Percentiles rank a stretch among this genome's conserved stretches.
Conservation (phyloP, 2,888 invertebrate genomes). For the Coecobrya sp. region DNA sequence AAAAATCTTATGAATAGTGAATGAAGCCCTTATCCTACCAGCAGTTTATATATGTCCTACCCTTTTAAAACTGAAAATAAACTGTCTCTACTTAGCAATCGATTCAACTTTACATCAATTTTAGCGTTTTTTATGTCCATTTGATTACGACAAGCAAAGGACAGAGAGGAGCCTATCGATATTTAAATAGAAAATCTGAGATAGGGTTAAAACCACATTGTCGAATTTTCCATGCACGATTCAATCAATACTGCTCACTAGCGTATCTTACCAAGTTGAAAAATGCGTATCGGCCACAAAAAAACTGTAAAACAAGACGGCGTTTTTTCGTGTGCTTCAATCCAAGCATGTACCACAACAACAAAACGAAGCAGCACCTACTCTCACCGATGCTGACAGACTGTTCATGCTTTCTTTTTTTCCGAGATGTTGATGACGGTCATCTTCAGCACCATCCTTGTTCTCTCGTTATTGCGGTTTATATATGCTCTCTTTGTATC, state of each 20-base stretch:
- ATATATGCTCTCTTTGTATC: slow-evolving; percentile 30
- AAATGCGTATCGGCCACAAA: background rate
- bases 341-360: slow-evolving; percentile 46
- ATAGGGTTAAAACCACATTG: background rate
- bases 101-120: background rate
- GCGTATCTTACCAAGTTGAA: background rate
- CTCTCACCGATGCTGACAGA: slow-evolving; percentile 60
- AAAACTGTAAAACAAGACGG: slow-evolving; percentile 1
- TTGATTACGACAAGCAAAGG: background rate
- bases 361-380: slow-evolving; percentile 37
- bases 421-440: slow-evolving; percentile 18
- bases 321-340: background rate
- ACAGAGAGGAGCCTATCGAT: background rate
- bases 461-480: slow-evolving; percentile 44
- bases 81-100: background rate
- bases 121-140: background rate
- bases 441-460: slow-evolving; percentile 49
- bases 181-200: background rate
- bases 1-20: background rate
- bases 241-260: background rate
- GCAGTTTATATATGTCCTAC: background rate
- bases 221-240: background rate
- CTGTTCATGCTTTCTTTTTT: slow-evolving; percentile 46
- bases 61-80: background rate
- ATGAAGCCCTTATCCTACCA: background rate